Percentiles rank a stretch among this genome's conserved stretches.
Evolutionary conservation across 2,113 vertebrate genomes (phyloP).

Genomic region (Rhynchopsitta pachyrhyncha): DNA sequence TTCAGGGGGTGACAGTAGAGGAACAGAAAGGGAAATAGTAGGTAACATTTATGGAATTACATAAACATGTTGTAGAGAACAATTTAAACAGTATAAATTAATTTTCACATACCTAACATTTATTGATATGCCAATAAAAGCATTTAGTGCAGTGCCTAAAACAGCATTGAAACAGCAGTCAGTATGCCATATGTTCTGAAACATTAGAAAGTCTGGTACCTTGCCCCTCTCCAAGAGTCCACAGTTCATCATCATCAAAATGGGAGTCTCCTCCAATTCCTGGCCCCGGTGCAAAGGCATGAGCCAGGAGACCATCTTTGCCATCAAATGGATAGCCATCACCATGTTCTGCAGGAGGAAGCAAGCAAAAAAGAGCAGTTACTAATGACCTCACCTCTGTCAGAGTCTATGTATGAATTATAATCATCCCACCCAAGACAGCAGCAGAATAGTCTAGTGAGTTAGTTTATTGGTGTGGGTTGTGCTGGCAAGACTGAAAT

Average conservation of each 20-base stretch:
- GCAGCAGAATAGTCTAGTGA: background rate
- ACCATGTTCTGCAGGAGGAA: slow-evolving; percentile 86
- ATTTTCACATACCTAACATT: background rate
- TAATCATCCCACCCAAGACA: background rate
- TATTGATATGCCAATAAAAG: background rate
- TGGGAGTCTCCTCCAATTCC: slow-evolving; percentile 97
- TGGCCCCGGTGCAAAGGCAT: slow-evolving; percentile 92
- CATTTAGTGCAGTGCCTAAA: background rate
- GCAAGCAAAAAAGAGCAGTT: background rate
- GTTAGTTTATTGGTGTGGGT: background rate
- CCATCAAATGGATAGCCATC: slow-evolving; percentile 98
- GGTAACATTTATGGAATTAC: background rate
- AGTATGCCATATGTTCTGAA: background rate
- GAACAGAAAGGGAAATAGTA: background rate
- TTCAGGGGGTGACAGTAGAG: background rate
- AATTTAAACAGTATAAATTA: background rate
- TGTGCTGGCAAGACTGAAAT: background rate
- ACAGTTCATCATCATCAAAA: slow-evolving; percentile 97
- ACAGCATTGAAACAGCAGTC: background rate
- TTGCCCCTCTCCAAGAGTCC: slow-evolving; percentile 97
- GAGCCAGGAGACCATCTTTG: slow-evolving; percentile 95
- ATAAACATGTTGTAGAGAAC: background rate
- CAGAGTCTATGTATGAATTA: background rate
- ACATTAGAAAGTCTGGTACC: slow-evolving; percentile 71
- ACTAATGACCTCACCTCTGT: background rate